Evolutionary conservation across 2,113 vertebrate genomes (phyloP), one percentile per base, ranked within the genome.

Genomic region (Cnemophilus loriae): DNA sequence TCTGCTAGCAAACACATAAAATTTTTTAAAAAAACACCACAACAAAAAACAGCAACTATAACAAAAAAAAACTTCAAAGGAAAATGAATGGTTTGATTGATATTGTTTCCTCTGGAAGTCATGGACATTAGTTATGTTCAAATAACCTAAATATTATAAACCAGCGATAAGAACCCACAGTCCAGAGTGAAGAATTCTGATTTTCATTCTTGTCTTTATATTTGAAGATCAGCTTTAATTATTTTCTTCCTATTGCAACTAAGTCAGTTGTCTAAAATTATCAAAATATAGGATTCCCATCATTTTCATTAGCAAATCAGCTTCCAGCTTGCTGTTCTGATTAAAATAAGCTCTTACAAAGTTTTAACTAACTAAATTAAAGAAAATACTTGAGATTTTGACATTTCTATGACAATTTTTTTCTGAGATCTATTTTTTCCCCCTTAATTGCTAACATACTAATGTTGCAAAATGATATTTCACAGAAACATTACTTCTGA

Each of bases 381-480:
- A 92, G 56, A 82, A 52, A 88, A 89, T 80, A 85, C 12, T 70
- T 63, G 37, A 67, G 65, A 85, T 55, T 27, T 86, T 96, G 82
- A 83, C 77, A 91, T 46, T 75, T 77, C 70, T 44, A 39, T 63
- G 60, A 84, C 83, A 90, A 83, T 89, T 87, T 84, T 77, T 94
- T 71, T 84, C 73, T 6, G 2, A 83, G 63, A 95, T 68, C 41
- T n/a, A 53, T 59, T 95, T 94, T 70, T 59, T 14, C 35, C 26
- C 13, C 19, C 41, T 71, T 96, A 97, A 98, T 98, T 97, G 97
- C 93, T 97, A 95, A 87, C 81, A 93, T 64, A 49, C 55, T 96
- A 96, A 94, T 96, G 81, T 97, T 95, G 96, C 91, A 97, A 98
- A 98, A 97, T 87, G 97, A 79, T 98, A 95, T 97, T 97, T 96